These are phyloP conservation scores for Ophraella communa DNA, from an alignment of 2,888 invertebrate species.

Conservation along the genomic window DNA sequence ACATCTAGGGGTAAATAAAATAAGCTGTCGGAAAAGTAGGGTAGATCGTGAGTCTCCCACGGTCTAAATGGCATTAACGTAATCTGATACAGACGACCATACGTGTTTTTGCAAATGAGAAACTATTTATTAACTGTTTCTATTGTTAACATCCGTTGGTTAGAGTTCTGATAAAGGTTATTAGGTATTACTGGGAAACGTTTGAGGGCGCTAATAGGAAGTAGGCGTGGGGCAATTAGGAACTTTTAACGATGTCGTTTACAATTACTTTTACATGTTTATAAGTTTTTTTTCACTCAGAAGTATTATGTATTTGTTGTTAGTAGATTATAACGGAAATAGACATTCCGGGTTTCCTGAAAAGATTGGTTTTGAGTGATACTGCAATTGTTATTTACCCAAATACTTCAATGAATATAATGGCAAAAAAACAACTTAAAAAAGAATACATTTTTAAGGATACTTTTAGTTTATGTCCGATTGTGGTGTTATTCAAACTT, in stretches of 20 bases:
- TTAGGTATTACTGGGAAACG: constrained; percentile 25
- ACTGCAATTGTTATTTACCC: no score
- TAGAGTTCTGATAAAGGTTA: constrained; percentile 36
- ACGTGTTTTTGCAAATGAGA: constrained; percentile 60
- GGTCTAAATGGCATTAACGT: constrained; percentile 55
- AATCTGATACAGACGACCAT: constrained; percentile 57
- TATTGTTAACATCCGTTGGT: constrained; percentile 44
- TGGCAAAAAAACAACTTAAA: no score
- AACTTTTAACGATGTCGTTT: constrained; percentile 28
- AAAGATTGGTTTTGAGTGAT: background rate
- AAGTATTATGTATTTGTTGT: background rate
- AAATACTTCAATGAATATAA: no score
- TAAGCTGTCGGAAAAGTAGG: constrained; percentile 30
- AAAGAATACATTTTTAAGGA: no score
- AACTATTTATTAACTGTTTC: constrained; percentile 56
- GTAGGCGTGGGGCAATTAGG: constrained; percentile 34
- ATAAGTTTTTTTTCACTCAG: constrained; percentile 4
- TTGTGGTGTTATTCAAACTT: no score
- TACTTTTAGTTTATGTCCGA: no score
- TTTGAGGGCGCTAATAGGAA: constrained; percentile 30
- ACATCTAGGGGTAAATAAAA: constrained; percentile 41
- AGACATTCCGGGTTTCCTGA: background rate
- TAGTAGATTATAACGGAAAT: background rate
- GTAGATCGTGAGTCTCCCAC: constrained; percentile 49
- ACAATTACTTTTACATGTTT: constrained; percentile 7